Base-by-base conservation (phyloP, 2,113 vertebrate genomes). In the Willisornis vidua region DNA sequence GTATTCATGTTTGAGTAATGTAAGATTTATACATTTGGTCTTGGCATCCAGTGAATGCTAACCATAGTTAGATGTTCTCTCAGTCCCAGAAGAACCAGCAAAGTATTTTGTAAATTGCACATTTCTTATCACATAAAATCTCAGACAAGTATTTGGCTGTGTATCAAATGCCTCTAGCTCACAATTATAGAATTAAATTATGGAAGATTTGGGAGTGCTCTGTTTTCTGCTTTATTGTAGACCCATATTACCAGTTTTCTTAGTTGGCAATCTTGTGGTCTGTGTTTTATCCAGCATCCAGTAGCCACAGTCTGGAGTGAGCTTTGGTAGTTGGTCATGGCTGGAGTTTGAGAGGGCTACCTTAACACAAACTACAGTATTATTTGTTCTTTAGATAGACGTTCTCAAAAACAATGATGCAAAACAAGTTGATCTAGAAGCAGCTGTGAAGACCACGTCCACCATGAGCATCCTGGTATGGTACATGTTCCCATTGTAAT, bases 21-120 rank as follows among this genome's bases (percentile, higher is more conserved):
- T 84, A 96, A 86, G 90, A 94, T 95, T 96, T 94, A 95, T 96
- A 91, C 63, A 77, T 95, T 91, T 84, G 39, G 75, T 94, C 85
- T 88, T 94, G 91, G 82, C 87, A 94, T 94, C 68, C 82, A 80
- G 80, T 93, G 94, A 96, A 91, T 88, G 81, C 55, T 94, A 89
- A 67, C 16, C 26, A 59, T 85, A 94, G 84, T 63, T 90, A 91
- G 77, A 88, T 59, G 9, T 95, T 94, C 79, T 63, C 68, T 93
- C 72, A 86, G 68, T 86, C 82, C 52, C 85, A 91, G 92, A 90
- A 93, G 91, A 95, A 86, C 28, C 67, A 87, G 93, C 48, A 77
- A 88, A 90, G 82, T 90, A 62, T 94, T 96, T 94, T 86, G 51
- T 90, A 96, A 93, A 88, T 96, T 90, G 88, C 92, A 84, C 87